phyloP scores from a whole-genome alignment of 2,113 vertebrate species.

The Formicarius rufipectus region DNA sequence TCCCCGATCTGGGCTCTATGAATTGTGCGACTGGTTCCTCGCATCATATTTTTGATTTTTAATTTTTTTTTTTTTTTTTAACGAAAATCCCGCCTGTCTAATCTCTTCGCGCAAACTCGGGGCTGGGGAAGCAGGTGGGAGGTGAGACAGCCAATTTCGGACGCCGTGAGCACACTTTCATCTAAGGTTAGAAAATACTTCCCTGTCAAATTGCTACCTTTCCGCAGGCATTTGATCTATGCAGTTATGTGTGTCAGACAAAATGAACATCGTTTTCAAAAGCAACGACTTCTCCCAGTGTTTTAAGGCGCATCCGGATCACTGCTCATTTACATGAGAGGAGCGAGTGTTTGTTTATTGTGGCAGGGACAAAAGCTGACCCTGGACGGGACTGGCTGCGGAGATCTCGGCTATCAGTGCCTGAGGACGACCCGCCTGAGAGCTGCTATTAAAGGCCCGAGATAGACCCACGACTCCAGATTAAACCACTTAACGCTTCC shows the following conservation, averaged over 20 bases:
- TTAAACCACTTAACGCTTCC: not conserved
- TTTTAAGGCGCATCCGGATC: constrained; percentile 46
- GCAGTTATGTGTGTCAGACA: constrained; percentile 36
- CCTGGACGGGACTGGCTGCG: not conserved
- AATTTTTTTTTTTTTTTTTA: not conserved
- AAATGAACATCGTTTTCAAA: constrained; percentile 50
- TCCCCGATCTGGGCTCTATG: not conserved
- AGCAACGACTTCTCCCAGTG: constrained; percentile 40
- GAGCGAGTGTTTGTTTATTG: constrained; percentile 50
- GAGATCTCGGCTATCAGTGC: not conserved
- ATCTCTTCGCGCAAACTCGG: not conserved
- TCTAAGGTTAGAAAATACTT: constrained; percentile 3
- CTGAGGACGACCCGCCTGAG: not conserved
- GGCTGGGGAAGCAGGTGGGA: constrained; percentile 18
- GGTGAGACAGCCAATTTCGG: constrained; percentile 13
- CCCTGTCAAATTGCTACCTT: constrained; percentile 27
- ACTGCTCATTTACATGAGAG: constrained; percentile 45
- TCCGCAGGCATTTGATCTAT: constrained; percentile 46
- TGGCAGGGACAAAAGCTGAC: constrained; percentile 32
- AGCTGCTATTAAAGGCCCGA: constrained; percentile 24
- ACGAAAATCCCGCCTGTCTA: not conserved
- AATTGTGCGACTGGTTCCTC: not conserved
- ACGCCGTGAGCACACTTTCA: constrained; percentile 29
- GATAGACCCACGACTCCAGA: not conserved
- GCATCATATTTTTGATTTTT: not conserved